Evolutionary conservation across 2,888 invertebrate genomes (phyloP), one percentile per base, ranked within the genome.

Genomic region (Rosalia funebris): DNA sequence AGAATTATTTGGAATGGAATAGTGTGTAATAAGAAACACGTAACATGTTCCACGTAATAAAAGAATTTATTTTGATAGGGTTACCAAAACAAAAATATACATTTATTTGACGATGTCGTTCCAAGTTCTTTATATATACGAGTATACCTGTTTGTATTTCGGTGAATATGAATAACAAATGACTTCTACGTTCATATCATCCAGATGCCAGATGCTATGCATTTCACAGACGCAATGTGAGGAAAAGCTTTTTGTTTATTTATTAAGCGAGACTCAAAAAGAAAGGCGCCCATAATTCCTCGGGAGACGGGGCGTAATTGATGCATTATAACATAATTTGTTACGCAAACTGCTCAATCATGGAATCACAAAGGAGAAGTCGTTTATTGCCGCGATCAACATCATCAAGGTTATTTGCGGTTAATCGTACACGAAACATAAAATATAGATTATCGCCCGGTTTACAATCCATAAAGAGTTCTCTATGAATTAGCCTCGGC

Each of bases 281-380:
- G 41, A 63, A 58, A 56, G 60, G 63, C 53, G 59, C 61, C 56
- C 59, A 17, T 57, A 63, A 57, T 68, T 58, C 56, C 47, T 44
- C 57, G 44, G 44, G 60, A 55, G 58, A 54, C 57, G 47, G 32
- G 41, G 42, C 17, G 62, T 63, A 65, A 68, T 65, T 58, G 61
- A 64, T 60, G 65, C 62, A 63, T 63, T 65, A 62, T 62, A 63
- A 62, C 60, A 60, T 61, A 61, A 58, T 69, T 68, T 62, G 65
- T 66, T 65, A 65, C 65, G 58, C 53, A 67, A 71, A 71, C 69
- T 59, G 67, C 70, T 68, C 65, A 66, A 70, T 71, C 66, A 70
- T 47, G 54, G 60, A 64, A 60, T 57, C 57, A 62, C 61, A 61
- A 62, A 60, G 63, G 63, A 62, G 34, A 65, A 62, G 61, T 62